Conservation (phyloP, 2,888 invertebrate genomes). For the Gymnocheta viridis region DNA sequence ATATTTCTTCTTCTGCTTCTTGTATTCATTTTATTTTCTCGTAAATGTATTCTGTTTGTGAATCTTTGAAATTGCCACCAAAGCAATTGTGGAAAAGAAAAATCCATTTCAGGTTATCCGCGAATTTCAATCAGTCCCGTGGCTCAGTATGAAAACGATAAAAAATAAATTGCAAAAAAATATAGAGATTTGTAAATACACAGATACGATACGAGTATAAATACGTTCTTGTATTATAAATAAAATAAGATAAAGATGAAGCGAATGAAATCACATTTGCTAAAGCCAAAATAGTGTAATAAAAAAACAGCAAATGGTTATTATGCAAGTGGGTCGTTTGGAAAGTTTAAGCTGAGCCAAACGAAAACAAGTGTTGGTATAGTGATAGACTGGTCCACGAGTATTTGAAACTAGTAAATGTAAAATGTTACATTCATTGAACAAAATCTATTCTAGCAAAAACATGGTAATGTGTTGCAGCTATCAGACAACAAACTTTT, state of each 20-base stretch:
- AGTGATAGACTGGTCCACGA: too few relatives aligned
- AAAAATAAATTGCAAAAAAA: conserved; percentile 52
- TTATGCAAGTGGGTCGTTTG: conserved; percentile 24
- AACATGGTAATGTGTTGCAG: too few relatives aligned
- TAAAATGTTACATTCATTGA: too few relatives aligned
- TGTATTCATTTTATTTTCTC: conserved; percentile 32
- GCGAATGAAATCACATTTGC: conserved; percentile 53
- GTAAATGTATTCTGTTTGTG: conserved; percentile 75
- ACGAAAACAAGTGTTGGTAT: too few relatives aligned
- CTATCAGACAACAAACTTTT: too few relatives aligned
- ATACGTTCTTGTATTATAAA: conserved; percentile 10
- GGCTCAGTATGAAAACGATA: conserved; percentile 67
- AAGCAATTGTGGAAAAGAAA: conserved; percentile 80
- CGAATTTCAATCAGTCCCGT: conserved; percentile 80
- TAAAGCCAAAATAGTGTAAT: conserved; percentile 42
- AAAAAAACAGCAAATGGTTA: conserved; percentile 50
- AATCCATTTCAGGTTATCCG: conserved; percentile 81
- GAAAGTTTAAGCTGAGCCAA: background rate
- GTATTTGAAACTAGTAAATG: too few relatives aligned
- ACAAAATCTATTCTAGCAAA: too few relatives aligned
- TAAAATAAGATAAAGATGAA: conserved; percentile 44
- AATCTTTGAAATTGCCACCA: conserved; percentile 78
- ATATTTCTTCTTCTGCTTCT: too few relatives aligned
- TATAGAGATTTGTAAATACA: conserved; percentile 40
- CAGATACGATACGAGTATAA: conserved; percentile 11